Conservation (phyloP, 2,888 invertebrate genomes). For the Griposia aprilina region DNA sequence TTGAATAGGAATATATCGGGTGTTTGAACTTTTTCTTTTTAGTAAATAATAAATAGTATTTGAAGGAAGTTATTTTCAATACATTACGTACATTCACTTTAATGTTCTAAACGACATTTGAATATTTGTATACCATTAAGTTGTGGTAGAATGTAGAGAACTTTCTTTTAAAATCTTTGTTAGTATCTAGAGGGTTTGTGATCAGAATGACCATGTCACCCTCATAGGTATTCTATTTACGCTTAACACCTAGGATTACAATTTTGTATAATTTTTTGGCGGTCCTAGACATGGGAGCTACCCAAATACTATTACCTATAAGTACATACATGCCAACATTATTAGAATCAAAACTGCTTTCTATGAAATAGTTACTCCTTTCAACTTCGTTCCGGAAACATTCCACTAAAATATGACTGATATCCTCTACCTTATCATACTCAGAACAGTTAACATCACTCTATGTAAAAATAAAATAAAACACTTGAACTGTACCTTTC, state of each 20-base stretch:
- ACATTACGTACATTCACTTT: background rate
- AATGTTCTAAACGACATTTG: background rate
- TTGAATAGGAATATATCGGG: conserved; percentile 1
- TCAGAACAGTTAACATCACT: background rate
- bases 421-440: no score
- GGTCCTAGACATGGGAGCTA: background rate
- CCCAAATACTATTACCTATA: no score
- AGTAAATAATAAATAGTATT: background rate
- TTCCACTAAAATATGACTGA: background rate
- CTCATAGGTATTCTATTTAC: no score
- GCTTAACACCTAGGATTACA: no score
- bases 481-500: background rate
- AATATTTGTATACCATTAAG: background rate
- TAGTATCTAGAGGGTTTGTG: background rate
- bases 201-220: background rate
- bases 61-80: background rate
- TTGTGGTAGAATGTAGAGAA: background rate
- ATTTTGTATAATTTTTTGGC: background rate
- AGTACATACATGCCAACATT: background rate
- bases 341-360: background rate
- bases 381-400: background rate
- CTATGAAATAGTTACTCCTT: background rate
- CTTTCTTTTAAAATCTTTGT: background rate
- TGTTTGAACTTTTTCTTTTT: background rate
- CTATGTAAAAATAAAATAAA: background rate